Percentiles rank a stretch among this genome's conserved stretches.
Evolutionary conservation across 2,113 vertebrate genomes (phyloP).

Genomic region (Ophiodon elongatus): DNA sequence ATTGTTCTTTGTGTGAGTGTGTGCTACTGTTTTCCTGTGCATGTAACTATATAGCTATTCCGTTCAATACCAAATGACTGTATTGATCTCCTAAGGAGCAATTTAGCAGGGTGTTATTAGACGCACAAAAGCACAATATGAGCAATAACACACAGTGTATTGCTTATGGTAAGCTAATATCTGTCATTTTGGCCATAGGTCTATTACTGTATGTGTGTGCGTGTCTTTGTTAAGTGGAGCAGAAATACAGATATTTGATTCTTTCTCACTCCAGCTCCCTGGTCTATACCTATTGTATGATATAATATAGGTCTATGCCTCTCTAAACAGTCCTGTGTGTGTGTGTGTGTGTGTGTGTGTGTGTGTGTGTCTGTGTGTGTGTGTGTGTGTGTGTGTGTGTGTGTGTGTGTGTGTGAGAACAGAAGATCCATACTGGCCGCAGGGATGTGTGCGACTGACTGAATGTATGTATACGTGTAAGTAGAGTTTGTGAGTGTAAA

Average conservation of each 20-base stretch:
- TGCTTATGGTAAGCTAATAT: conserved; percentile 17
- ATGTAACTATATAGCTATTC: conserved; percentile 32
- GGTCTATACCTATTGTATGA: conserved; percentile 6
- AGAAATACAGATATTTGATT: conserved; percentile 1
- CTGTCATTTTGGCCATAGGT: conserved; percentile 14
- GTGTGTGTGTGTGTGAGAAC: background rate
- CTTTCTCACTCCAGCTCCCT: background rate
- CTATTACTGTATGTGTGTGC: background rate
- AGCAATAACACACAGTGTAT: conserved; percentile 25
- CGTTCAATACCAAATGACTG: conserved; percentile 31
- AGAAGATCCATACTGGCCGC: conserved; percentile 10
- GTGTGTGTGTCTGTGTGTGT: conserved; percentile 9
- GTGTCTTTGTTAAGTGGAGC: background rate
- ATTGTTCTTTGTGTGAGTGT: conserved; percentile 13
- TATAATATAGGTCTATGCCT: background rate
- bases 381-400: background rate
- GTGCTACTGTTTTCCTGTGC: background rate
- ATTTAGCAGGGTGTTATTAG: conserved; percentile 51
- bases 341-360: conserved; percentile 3
- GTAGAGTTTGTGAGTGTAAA: background rate
- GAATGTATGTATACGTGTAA: background rate
- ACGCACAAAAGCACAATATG: conserved; percentile 44
- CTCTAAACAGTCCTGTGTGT: background rate
- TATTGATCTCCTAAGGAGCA: conserved; percentile 58
- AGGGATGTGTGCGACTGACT: background rate